Evolutionary conservation across 2,797 vertebrate genomes (phyloP), one percentile per base, ranked within the genome.

Genomic region (Diplodus sargus): DNA sequence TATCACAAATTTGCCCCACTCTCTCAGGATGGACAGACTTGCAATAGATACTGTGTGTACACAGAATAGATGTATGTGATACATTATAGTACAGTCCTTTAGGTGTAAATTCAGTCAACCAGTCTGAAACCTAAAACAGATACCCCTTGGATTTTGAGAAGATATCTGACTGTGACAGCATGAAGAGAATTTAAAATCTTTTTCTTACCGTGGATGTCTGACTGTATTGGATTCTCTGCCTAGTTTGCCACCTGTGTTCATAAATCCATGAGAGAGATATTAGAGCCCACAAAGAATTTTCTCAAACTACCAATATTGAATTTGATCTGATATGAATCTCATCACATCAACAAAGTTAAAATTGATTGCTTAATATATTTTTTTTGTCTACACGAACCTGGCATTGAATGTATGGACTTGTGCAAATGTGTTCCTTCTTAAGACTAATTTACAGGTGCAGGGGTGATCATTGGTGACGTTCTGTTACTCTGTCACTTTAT

Each of bases 231-330:
- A 30, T 74, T 66, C 34, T n/a, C 47, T 54, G 48, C 57, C 8
- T 70, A 34, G 30, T 43, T 61, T 75, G 56, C 65, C 65, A 61
- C 56, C 57, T 42, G 39, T 49, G 54, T 70, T 69, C 47, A 54
- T 56, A 43, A 54, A 74, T 48, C 47, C 25, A 20, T 56, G 8
- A 54, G 47, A 51, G 56, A 56, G 54, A 74, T 70, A 70, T 66
- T 48, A 8, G 18, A 78, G 30, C 22, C 23, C 17, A 65, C 54
- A 52, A 45, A 71, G 17, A 5, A 25, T 17, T 51, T n/a, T 34
- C 48, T 45, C 15, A 51, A 65, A 48, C 11, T n/a, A 54, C 43
- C n/a, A 45, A 58, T 52, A 68, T 52, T 45, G 45, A 30, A 76
- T 56, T 57, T 51, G 23, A 49, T 71, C 9, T 25, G 15, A 71